Base-by-base conservation (phyloP, 2,113 vertebrate genomes). In the Oophaga pumilio region DNA sequence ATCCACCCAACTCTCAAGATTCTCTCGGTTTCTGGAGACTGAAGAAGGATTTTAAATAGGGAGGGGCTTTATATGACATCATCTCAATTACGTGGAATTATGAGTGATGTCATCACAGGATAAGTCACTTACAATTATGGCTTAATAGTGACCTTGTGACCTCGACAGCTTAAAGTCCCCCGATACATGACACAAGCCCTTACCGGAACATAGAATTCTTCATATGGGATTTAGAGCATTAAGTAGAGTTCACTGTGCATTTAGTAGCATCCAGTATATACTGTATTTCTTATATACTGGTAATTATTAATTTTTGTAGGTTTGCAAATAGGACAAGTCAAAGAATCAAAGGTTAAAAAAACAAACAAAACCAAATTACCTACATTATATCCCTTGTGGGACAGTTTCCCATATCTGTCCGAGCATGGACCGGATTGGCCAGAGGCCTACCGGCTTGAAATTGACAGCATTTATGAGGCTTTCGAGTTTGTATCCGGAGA, bases 31-130 rank as follows among this genome's bases (percentile, higher is more conserved):
- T 33, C 13, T 68, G 50, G 5, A 81, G 85, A 71, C 33, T 71
- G 28, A 66, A 85, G 64, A 6, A 62, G 22, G n/a, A 50, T 66
- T 10, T 74, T 76, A 13, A 24, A 76, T 33, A 43, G 14, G 49
- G 50, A 60, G 76, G 18, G n/a, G 28, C 52, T 57, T 74, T 76
- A 56, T 43, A 83, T 76, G 87, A 84, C 87, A 77, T 88, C 80
- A 88, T 33, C 60, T 24, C n/a, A 77, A 83, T 84, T 77, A 84
- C 0, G 8, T 11, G 17, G 60, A 83, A 52, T 83, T 52, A 69
- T 53, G 62, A 43, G 49, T 69, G 81, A 83, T 26, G 64, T 24
- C 49, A 68, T 69, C 62, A 56, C 33, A 53, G 15, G 24, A 69
- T 5, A 28, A 78, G 62, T 79, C 60, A 53, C 24, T 43, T 20